Evolutionary conservation across 2,113 vertebrate species (phyloP).

Genomic region (Sigmodon hispidus): DNA sequence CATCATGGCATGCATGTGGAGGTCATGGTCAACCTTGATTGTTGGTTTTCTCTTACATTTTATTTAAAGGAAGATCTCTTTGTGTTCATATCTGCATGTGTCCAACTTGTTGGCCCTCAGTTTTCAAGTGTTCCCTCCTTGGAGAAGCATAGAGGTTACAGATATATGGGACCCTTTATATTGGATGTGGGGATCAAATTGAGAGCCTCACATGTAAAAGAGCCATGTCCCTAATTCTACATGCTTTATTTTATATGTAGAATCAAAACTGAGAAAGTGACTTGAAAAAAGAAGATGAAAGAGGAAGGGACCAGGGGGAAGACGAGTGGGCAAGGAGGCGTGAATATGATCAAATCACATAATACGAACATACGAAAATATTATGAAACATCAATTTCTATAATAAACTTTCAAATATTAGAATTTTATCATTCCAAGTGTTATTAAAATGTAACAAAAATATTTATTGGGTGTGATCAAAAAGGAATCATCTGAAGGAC

Average conservation of each 20-base stretch:
- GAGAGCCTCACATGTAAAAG: too few relatives aligned
- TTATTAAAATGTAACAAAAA: neutral
- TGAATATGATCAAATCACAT: neutral
- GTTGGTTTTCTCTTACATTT: neutral
- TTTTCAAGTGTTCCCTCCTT: neutral
- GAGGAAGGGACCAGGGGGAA: too few relatives aligned
- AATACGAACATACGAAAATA: neutral
- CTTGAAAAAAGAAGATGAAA: neutral
- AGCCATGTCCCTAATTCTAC: neutral
- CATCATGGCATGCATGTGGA: neutral
- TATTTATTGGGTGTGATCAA: neutral
- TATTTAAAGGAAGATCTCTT: too few relatives aligned
- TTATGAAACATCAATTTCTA: neutral
- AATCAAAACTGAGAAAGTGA: neutral
- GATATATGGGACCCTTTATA: too few relatives aligned
- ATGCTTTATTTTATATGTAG: neutral
- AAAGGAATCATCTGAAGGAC: neutral
- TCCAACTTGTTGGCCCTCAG: too few relatives aligned
- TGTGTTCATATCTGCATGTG: neutral
- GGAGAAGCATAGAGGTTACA: neutral
- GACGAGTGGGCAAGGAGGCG: neutral
- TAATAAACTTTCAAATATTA: neutral
- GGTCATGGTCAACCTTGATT: neutral
- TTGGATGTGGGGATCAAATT: neutral
- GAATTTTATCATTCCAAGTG: neutral